phyloP scores from a whole-genome alignment of 1,140 invertebrate species.

The Drosophila bocqueti region DNA sequence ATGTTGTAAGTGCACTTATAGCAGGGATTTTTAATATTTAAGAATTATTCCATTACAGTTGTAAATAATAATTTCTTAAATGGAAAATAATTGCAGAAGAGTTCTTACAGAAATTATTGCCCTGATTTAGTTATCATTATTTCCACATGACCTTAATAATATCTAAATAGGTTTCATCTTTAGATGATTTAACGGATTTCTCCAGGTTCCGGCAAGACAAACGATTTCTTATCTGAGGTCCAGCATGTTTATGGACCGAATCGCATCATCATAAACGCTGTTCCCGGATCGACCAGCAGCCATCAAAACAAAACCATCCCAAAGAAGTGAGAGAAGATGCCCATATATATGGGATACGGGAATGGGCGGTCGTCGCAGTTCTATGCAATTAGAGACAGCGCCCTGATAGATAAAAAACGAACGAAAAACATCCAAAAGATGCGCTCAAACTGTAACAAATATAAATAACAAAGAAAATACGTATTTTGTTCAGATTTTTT shows the following conservation, averaged over 20 bases:
- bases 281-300: constrained; percentile 42
- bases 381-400: constrained; percentile 70
- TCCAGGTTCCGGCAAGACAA: constrained; percentile 3
- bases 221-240: constrained; percentile 9
- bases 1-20: not conserved
- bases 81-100: not conserved
- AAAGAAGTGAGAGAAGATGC: constrained; percentile 32
- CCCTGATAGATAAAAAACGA: constrained; percentile 52
- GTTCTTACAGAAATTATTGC: no score
- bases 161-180: not conserved
- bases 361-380: constrained; percentile 43
- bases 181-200: constrained; percentile 1
- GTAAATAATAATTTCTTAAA: not conserved
- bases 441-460: constrained; percentile 72
- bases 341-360: constrained; percentile 39
- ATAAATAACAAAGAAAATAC: constrained; percentile 56
- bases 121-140: no score
- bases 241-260: constrained; percentile 36
- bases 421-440: constrained; percentile 42
- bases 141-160: not conserved
- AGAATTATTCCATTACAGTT: not conserved
- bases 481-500: constrained; percentile 51
- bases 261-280: constrained; percentile 44
- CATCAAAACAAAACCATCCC: constrained; percentile 34
- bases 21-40: no score